Base-by-base conservation (phyloP, 2,888 invertebrate genomes). In the Sesia apiformis region DNA sequence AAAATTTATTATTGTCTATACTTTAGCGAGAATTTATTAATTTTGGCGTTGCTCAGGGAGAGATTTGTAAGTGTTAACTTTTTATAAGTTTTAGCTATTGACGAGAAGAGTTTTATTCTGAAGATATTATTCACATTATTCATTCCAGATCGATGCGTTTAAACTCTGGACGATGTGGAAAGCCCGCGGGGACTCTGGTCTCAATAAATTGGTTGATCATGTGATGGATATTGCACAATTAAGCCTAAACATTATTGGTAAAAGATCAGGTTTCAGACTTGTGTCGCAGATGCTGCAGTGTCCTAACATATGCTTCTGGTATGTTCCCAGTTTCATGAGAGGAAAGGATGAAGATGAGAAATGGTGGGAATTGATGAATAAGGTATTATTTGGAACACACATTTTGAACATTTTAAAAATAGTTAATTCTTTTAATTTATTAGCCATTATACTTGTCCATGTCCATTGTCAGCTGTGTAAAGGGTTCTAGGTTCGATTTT, bases 101-200 rank as follows among this genome's bases (percentile, higher is more conserved):
- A 23, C 23, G 23, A 23, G 23, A 23, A 23, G 23, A 23, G 23
- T 23, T 23, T 23, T 23, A 23, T 23, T 23, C 23, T 23, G 23
- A 23, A 23, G 23, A 2, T 23, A 2, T 23, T 23, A 23, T 23
- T 23, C 23, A 23, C 23, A 23, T 23, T 23, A 23, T 23, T 23
- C 23, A 23, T 23, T 23, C 23, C 68, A 92, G 92, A 91, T 96
- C 54, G 98, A 98, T 76, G 94, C 95, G 1, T 94, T 97, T 73
- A 98, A 98, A 80, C 90, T 98, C 4, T 98, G 98, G 97, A 80
- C 97, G 60, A 95, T 97, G 94, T 96, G 97, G 93, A 95, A 96
- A 72, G 95, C 96, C 0, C 90, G 95, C 0, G 95, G 96, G 0
- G 91, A 92, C 52, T 69, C 69, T 0, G 93, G 93, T 0, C 86